phyloP scores from a whole-genome alignment of 92 coral and sea anemone genomes.

The Galaxea fascicularis region DNA sequence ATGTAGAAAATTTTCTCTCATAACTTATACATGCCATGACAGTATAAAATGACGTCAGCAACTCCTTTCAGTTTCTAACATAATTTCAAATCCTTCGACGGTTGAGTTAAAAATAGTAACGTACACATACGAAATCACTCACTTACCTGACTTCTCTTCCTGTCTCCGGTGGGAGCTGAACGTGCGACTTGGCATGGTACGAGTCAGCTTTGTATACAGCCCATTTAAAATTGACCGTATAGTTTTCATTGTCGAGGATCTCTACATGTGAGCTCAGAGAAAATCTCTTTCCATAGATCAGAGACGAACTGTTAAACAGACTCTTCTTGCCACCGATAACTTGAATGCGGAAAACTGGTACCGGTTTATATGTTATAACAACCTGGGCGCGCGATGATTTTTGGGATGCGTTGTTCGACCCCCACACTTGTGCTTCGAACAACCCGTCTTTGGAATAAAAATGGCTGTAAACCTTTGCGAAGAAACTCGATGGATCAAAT shows the following conservation, averaged over 20 bases:
- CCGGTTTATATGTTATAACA: slow-evolving; percentile 64
- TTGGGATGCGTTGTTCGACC: slow-evolving; percentile 68
- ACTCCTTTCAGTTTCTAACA: too few relatives aligned
- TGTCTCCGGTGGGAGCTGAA: slow-evolving; percentile 76
- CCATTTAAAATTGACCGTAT: slow-evolving; percentile 70
- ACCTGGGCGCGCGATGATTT: slow-evolving; percentile 61
- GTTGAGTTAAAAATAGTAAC: too few relatives aligned
- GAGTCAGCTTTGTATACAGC: slow-evolving; percentile 68
- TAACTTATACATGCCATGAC: too few relatives aligned
- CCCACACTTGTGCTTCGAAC: slow-evolving; percentile 66
- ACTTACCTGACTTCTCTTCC: slow-evolving; percentile 59
- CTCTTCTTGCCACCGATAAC: slow-evolving; percentile 78
- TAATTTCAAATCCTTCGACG: too few relatives aligned
- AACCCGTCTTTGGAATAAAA: slow-evolving; percentile 51
- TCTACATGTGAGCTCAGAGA: slow-evolving; percentile 72
- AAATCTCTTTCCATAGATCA: slow-evolving; percentile 68
- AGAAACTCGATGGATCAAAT: slow-evolving; percentile 66
- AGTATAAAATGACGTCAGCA: too few relatives aligned
- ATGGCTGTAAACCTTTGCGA: slow-evolving; percentile 59
- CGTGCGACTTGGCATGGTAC: slow-evolving; percentile 9
- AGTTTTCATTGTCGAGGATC: slow-evolving; percentile 39
- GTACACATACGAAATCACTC: too few relatives aligned
- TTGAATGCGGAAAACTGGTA: slow-evolving; percentile 65
- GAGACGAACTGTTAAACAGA: slow-evolving; percentile 31
- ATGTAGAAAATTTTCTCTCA: too few relatives aligned